A percentile compares a stretch with the other conserved stretches of the same genome.
phyloP scores from a whole-genome alignment of 2,888 invertebrate genomes.

The Rhodophaea formosa region DNA sequence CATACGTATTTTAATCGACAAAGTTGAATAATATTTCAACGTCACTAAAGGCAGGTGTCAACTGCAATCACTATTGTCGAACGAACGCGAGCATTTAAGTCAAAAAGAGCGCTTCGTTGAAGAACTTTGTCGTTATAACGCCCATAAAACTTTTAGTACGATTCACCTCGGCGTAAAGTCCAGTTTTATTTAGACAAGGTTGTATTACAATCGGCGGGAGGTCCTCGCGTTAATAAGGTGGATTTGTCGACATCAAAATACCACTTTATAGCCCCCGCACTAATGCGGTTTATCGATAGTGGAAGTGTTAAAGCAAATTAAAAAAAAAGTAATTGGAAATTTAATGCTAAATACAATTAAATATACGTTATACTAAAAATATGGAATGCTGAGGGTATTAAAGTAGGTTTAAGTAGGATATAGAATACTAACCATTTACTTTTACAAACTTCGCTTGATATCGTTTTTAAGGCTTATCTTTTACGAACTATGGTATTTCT shows the following conservation, averaged over 20 bases:
- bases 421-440: no score
- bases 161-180: conserved; percentile 39
- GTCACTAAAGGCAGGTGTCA: conserved; percentile 70
- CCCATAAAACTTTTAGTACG: conserved; percentile 50
- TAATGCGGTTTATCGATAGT: conserved; percentile 66
- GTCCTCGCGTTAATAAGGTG: conserved; percentile 73
- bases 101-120: conserved; percentile 64
- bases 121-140: conserved; percentile 65
- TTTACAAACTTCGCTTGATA: no score
- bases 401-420: no score
- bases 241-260: conserved; percentile 79
- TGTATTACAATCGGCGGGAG: conserved; percentile 63
- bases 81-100: conserved; percentile 72
- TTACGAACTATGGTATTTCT: no score
- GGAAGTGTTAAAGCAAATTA: conserved; percentile 36
- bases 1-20: conserved; percentile 27
- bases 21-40: conserved; percentile 23
- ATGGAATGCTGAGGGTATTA: neutral
- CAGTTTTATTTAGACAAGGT: conserved; percentile 58
- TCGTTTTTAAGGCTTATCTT: no score
- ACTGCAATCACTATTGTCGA: conserved; percentile 68
- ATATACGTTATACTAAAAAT: neutral
- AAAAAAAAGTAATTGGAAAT: conserved; percentile 29
- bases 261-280: conserved; percentile 69
- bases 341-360: neutral